phyloP scores from a whole-genome alignment of 2,888 invertebrate species.

The Merodon equestris region DNA sequence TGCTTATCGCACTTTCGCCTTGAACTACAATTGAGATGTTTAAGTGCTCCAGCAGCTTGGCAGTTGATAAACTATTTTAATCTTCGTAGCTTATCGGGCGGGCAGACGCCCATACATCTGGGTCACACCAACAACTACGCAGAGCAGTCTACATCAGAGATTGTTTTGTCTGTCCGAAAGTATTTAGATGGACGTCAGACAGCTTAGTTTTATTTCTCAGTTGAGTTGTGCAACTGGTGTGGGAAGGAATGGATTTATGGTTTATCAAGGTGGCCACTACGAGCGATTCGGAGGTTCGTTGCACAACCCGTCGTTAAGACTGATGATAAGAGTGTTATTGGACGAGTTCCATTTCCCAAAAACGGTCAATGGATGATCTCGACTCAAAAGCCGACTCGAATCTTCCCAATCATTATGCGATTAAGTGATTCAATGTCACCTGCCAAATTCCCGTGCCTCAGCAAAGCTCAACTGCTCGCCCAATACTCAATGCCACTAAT shows the following conservation, averaged over 20 bases:
- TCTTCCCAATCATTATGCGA: too few relatives aligned
- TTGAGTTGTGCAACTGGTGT: background rate
- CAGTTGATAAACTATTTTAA: conserved; percentile 2
- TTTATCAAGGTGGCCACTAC: too few relatives aligned
- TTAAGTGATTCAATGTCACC: too few relatives aligned
- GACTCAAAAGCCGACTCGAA: too few relatives aligned
- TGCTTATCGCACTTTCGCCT: conserved; percentile 23
- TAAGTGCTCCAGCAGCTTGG: background rate
- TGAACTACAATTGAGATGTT: conserved; percentile 42
- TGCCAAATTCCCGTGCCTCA: background rate
- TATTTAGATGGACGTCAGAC: background rate
- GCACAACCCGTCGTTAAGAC: too few relatives aligned
- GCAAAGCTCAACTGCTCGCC: conserved; percentile 40
- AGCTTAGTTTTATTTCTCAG: background rate
- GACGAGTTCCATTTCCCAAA: too few relatives aligned
- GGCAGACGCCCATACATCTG: conserved; percentile 45
- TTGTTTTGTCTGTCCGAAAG: conserved; percentile 11
- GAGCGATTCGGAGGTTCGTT: too few relatives aligned
- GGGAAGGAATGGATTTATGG: too few relatives aligned
- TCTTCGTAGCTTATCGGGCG: conserved; percentile 17
- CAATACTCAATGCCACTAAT: conserved; percentile 2
- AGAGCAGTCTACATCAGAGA: conserved; percentile 13
- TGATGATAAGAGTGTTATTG: too few relatives aligned
- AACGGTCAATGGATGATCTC: too few relatives aligned
- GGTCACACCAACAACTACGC: conserved; percentile 28